Percentiles rank a stretch among this genome's conserved stretches.
Evolutionary conservation across 1,140 invertebrate species (phyloP).

Genomic region (Drosophila trapezifrons): DNA sequence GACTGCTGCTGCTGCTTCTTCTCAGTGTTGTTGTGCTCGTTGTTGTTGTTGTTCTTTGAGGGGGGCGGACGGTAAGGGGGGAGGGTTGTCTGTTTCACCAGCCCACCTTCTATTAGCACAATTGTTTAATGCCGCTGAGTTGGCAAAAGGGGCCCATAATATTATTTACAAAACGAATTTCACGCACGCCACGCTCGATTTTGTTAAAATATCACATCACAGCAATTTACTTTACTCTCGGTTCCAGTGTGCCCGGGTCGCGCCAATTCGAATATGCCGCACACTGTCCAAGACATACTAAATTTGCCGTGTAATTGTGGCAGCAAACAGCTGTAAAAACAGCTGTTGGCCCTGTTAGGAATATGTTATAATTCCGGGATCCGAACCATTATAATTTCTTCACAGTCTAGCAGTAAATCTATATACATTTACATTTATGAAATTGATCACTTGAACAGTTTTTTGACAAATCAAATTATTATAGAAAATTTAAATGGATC

Average conservation of each 20-base stretch:
- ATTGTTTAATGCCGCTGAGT: background rate
- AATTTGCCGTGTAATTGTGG: background rate
- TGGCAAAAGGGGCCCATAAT: constrained; percentile 11
- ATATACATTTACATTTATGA: no score
- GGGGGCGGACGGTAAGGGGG: background rate
- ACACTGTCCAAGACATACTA: background rate
- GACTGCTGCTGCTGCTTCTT: constrained; percentile 38
- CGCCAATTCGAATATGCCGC: constrained; percentile 3
- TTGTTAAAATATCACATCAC: constrained; percentile 25
- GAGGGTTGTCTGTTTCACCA: constrained; percentile 15
- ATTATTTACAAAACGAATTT: constrained; percentile 44
- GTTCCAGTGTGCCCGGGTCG: constrained; percentile 13
- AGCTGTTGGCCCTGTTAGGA: background rate
- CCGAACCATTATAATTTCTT: no score
- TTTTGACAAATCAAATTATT: no score
- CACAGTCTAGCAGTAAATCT: no score
- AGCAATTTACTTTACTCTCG: constrained; percentile 14
- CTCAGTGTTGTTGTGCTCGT: constrained; percentile 23
- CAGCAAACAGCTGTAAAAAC: background rate
- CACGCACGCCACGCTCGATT: constrained; percentile 47
- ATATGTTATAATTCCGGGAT: no score
- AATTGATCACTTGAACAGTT: no score
- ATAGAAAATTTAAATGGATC: no score
- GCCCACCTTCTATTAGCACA: constrained; percentile 50
- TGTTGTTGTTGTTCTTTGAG: constrained; percentile 21